Evolutionary conservation across 2,797 vertebrate species (phyloP).

Genomic region (Mormyrops boulengeri): DNA sequence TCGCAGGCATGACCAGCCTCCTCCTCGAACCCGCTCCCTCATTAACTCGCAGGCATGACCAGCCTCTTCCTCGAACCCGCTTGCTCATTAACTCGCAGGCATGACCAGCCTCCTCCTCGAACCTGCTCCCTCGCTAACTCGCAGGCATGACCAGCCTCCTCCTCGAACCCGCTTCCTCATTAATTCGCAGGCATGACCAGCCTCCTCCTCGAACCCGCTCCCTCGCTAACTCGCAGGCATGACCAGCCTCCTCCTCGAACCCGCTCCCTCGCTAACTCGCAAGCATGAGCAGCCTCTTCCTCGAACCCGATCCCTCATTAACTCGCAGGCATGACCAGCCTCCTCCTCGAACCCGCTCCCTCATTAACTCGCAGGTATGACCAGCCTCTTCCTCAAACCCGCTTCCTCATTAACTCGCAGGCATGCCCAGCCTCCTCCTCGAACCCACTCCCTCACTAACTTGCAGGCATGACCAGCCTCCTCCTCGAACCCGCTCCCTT

Average conservation of each 20-base stretch:
- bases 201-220: neutral
- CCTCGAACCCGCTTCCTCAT: neutral
- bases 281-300: neutral
- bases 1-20: too few relatives aligned
- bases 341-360: neutral
- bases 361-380: neutral
- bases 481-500: neutral
- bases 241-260: neutral
- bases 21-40: too few relatives aligned
- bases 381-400: neutral
- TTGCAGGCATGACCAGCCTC: neutral
- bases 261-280: neutral
- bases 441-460: neutral
- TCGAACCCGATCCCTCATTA: too few relatives aligned
- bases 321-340: too few relatives aligned
- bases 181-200: too few relatives aligned
- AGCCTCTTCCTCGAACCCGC: too few relatives aligned
- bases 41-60: too few relatives aligned
- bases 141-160: slow-evolving; percentile 42
- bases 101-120: too few relatives aligned
- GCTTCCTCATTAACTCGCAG: neutral
- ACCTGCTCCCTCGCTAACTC: slow-evolving; percentile 15
- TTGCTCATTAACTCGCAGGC: too few relatives aligned
- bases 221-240: too few relatives aligned
- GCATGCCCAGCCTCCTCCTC: neutral